These are phyloP conservation scores for Nymphicus hollandicus DNA, from an alignment of 2,113 vertebrate species.

Conservation along the genomic window DNA sequence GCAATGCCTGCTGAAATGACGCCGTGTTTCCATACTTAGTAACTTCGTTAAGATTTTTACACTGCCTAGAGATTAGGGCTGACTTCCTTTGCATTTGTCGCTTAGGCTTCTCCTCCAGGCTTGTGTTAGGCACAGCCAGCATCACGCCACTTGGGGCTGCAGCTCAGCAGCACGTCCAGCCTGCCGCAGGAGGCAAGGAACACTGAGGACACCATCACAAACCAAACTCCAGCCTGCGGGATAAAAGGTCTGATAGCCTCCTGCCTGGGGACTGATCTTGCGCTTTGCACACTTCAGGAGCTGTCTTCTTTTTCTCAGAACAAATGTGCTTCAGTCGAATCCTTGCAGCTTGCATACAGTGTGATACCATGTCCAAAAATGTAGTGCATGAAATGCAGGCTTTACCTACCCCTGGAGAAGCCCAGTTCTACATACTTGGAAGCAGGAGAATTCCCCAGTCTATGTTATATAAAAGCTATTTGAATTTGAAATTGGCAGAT, in stretches of 20 bases:
- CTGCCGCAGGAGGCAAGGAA: neutral
- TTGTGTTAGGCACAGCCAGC: neutral
- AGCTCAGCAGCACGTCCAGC: neutral
- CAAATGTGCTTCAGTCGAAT: neutral
- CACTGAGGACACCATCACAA: fast-evolving
- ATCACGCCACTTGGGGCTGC: neutral
- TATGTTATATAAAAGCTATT: neutral
- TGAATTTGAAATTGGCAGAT: neutral
- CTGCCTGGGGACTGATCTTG: neutral
- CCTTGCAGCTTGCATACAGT: neutral
- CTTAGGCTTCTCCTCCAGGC: neutral
- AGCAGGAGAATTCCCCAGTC: neutral
- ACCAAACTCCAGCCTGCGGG: neutral
- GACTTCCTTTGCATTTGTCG: neutral
- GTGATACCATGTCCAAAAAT: neutral
- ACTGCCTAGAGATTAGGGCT: neutral
- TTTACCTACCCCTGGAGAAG: neutral
- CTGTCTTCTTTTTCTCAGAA: neutral
- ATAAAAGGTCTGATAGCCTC: neutral
- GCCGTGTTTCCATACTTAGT: constrained; percentile 12
- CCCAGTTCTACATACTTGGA: neutral
- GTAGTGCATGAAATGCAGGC: neutral
- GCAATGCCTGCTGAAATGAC: neutral
- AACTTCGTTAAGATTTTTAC: constrained; percentile 19
- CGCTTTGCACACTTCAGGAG: neutral